A percentile compares a stretch with the other conserved stretches of the same genome.
These are phyloP conservation scores for Cynoglossus semilaevis DNA, from an alignment of 2,113 vertebrate genomes.

Conservation along the genomic window DNA sequence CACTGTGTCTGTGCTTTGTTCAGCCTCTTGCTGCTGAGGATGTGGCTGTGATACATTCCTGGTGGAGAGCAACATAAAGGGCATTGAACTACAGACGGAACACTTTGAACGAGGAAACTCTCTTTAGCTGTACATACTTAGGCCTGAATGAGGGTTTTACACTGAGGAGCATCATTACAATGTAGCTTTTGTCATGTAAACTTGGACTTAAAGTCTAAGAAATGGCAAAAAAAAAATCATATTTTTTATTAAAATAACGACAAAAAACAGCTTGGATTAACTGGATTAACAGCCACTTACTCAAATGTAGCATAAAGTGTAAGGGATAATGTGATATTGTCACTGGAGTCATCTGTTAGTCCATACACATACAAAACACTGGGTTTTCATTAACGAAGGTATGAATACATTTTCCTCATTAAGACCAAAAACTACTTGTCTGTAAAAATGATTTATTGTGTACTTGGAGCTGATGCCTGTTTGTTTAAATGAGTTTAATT, in stretches of 20 bases:
- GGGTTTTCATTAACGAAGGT: no score
- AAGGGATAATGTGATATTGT: conserved; percentile 12
- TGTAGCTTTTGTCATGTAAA: conserved; percentile 31
- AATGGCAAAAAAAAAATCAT: conserved; percentile 14
- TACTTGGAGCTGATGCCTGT: no score
- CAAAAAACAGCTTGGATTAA: conserved; percentile 14
- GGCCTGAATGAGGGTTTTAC: conserved; percentile 22
- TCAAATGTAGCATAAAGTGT: conserved; percentile 16
- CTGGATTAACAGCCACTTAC: conserved; percentile 26
- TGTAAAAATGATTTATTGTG: no score
- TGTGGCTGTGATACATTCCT: conserved; percentile 58
- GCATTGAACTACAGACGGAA: conserved; percentile 16
- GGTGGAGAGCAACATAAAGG: conserved; percentile 5
- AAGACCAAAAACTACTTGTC: no score
- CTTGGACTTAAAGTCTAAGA: conserved; percentile 14
- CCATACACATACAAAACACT: neutral
- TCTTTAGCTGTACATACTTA: conserved; percentile 26
- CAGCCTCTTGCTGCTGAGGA: conserved; percentile 59
- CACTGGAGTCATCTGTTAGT: conserved; percentile 6
- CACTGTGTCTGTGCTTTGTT: conserved; percentile 72
- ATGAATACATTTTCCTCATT: no score
- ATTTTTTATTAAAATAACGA: conserved; percentile 10
- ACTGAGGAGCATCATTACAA: conserved; percentile 30
- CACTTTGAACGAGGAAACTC: conserved; percentile 19
- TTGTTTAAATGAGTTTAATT: no score